These are phyloP conservation scores for Mylabris sibirica DNA, from an alignment of 2,888 invertebrate species.

Conservation along the genomic window DNA sequence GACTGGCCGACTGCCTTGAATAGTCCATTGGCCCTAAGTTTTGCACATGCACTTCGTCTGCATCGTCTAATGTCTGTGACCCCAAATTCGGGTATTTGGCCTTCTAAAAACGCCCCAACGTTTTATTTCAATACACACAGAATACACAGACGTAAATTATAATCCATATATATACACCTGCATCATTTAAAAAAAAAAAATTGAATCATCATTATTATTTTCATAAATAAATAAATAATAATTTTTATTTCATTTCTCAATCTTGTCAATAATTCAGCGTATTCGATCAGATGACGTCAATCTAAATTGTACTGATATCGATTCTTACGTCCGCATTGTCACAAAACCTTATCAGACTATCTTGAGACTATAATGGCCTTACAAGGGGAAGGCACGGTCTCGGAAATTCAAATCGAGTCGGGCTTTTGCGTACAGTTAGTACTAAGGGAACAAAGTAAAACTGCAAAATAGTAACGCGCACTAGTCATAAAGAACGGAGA, in stretches of 20 bases:
- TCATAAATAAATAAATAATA: neutral
- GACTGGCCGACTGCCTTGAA: conserved; percentile 59
- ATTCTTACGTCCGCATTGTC: conserved; percentile 3
- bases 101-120: conserved; percentile 49
- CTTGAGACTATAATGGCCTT: neutral
- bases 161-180: conserved; percentile 11
- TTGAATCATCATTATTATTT: neutral
- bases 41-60: conserved; percentile 59
- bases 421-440: too few relatives aligned
- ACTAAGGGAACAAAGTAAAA: too few relatives aligned
- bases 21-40: conserved; percentile 60
- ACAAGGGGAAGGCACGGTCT: too few relatives aligned
- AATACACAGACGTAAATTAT: conserved; percentile 1
- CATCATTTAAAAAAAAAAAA: neutral
- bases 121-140: conserved; percentile 36
- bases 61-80: conserved; percentile 60
- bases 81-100: conserved; percentile 59
- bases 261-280: neutral
- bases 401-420: too few relatives aligned
- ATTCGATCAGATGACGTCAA: neutral
- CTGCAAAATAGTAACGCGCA: too few relatives aligned
- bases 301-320: conserved; percentile 1
- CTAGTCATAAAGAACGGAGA: too few relatives aligned
- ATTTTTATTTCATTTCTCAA: neutral
- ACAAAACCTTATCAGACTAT: conserved; percentile 7